Evolutionary conservation across 2,113 vertebrate species (phyloP).

Genomic region (Cariama cristata): DNA sequence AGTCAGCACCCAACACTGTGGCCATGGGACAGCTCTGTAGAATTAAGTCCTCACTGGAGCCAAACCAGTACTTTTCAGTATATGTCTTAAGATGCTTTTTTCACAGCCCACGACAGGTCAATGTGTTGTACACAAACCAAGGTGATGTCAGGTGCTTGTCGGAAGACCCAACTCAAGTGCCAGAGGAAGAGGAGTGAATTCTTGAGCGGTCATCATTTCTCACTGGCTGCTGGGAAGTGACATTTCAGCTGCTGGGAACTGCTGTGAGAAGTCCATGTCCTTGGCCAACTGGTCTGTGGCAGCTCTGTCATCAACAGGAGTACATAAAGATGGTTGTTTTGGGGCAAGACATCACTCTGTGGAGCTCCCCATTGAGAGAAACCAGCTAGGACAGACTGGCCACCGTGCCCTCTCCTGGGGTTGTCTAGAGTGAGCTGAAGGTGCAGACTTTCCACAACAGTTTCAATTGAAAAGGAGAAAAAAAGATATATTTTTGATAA

Average conservation of each 20-base stretch:
- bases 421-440: background rate
- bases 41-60: fast-evolving
- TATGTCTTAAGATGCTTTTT: background rate
- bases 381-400: background rate
- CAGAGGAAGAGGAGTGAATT: background rate
- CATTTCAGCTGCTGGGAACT: background rate
- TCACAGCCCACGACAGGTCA: fast-evolving
- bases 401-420: background rate
- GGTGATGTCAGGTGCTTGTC: fast-evolving
- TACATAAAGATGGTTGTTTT: background rate
- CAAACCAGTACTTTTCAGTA: background rate
- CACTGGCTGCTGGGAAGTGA: background rate
- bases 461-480: background rate
- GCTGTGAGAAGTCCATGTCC: background rate
- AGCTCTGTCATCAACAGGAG: background rate
- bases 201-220: fast-evolving
- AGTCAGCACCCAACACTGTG: background rate
- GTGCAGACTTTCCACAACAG: background rate
- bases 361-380: background rate
- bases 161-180: background rate
- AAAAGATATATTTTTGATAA: fast-evolving
- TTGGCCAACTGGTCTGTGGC: background rate
- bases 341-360: background rate
- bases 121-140: fast-evolving
- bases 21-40: background rate